Conservation (phyloP, 2,888 invertebrate species). For the Archips crataeganus region DNA sequence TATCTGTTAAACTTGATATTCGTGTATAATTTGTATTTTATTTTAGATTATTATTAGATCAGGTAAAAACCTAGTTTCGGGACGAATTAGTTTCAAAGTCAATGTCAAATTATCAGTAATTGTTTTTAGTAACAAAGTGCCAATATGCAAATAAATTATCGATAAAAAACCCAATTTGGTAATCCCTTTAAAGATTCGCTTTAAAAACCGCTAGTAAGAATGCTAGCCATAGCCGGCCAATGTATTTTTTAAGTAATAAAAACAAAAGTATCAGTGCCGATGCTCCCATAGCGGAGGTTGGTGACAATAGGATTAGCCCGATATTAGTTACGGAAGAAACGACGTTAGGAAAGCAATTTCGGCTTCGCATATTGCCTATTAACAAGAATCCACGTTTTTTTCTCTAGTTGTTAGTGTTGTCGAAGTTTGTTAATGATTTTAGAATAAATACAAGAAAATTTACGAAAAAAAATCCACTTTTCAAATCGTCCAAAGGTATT, state of each 20-base stretch:
- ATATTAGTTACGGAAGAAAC: slow-evolving; percentile 80
- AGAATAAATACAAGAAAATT: not conserved
- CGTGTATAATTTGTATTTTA: too few relatives aligned
- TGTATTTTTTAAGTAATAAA: slow-evolving; percentile 48
- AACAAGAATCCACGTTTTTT: slow-evolving; percentile 60
- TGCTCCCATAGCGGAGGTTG: slow-evolving; percentile 60
- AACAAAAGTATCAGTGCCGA: slow-evolving; percentile 53
- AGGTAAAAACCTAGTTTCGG: too few relatives aligned
- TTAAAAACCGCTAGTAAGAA: not conserved
- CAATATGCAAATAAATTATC: not conserved
- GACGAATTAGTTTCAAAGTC: too few relatives aligned
- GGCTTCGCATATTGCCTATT: slow-evolving; percentile 84
- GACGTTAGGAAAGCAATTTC: slow-evolving; percentile 83
- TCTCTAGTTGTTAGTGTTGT: slow-evolving; percentile 49
- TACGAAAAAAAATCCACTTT: too few relatives aligned
- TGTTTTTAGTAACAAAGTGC: too few relatives aligned
- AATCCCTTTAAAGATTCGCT: not conserved
- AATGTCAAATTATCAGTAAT: too few relatives aligned
- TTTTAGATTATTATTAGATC: too few relatives aligned
- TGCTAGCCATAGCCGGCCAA: not conserved
- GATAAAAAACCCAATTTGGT: not conserved
- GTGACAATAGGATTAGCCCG: slow-evolving; percentile 75
- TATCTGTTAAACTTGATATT: too few relatives aligned
- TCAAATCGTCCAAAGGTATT: too few relatives aligned
- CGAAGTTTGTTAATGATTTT: not conserved